Percentiles rank a stretch among this genome's conserved stretches.
phyloP scores from a whole-genome alignment of 2,113 vertebrate genomes.

The Chloroceryle aenea region DNA sequence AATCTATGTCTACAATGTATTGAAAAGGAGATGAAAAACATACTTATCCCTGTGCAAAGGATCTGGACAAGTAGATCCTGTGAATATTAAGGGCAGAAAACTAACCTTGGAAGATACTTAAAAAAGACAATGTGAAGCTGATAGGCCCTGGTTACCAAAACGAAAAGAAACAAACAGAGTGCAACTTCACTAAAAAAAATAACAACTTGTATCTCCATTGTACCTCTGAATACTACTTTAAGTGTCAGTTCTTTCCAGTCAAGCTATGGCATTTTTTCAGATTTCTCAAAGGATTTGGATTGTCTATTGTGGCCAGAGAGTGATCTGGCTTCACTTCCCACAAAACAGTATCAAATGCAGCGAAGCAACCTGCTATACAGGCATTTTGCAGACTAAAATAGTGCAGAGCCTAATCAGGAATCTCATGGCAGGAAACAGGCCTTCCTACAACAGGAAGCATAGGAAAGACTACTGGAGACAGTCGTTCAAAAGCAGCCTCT shows the following conservation, averaged over 20 bases:
- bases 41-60: neutral
- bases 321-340: conserved; percentile 61
- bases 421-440: conserved; percentile 82
- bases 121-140: neutral
- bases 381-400: conserved; percentile 78
- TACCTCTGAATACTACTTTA: neutral
- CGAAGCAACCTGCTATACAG: conserved; percentile 55
- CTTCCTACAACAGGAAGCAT: conserved; percentile 82
- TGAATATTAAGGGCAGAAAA: neutral
- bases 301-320: conserved; percentile 24
- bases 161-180: neutral
- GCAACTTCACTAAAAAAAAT: neutral
- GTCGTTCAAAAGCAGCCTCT: conserved; percentile 63
- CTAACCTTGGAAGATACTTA: neutral
- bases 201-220: neutral
- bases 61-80: neutral
- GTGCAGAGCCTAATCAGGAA: conserved; percentile 78
- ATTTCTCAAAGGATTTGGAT: conserved; percentile 59
- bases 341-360: conserved; percentile 63
- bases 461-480: conserved; percentile 84
- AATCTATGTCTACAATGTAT: neutral
- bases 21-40: neutral
- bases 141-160: neutral
- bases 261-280: neutral
- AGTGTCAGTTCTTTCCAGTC: neutral